Evolutionary conservation across 1,140 invertebrate species (phyloP).

Genomic region (Eciton burchellii): DNA sequence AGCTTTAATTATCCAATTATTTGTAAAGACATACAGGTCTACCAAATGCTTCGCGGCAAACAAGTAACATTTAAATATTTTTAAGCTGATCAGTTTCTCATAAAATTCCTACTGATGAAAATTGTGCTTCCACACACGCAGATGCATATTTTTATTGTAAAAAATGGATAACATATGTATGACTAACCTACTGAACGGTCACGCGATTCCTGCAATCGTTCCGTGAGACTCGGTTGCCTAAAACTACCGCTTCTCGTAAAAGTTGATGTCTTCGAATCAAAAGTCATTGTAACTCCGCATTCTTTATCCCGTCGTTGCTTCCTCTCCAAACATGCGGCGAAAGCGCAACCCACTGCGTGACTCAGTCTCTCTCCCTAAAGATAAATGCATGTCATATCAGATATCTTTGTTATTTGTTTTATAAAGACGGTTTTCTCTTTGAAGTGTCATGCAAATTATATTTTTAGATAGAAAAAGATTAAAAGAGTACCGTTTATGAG

Average conservation of each 20-base stretch:
- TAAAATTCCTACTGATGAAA: background rate
- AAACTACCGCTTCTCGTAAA: slow-evolving; percentile 98
- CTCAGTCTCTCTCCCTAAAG: slow-evolving; percentile 96
- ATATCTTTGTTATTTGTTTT: background rate
- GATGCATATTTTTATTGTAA: background rate
- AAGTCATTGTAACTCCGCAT: slow-evolving; percentile 96
- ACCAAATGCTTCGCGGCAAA: background rate
- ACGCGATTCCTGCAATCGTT: slow-evolving; percentile 87
- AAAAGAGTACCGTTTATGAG: background rate
- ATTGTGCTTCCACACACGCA: background rate
- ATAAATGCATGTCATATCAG: slow-evolving; percentile 15
- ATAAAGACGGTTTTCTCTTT: background rate
- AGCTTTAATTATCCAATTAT: slow-evolving; percentile 1
- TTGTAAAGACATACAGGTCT: background rate
- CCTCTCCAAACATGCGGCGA: slow-evolving; percentile 98
- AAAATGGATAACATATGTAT: background rate
- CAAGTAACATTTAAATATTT: too few species aligned
- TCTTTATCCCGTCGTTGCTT: slow-evolving; percentile 99
- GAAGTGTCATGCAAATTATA: background rate
- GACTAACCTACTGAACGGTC: slow-evolving; percentile 82
- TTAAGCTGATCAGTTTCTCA: background rate
- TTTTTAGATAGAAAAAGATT: too few species aligned
- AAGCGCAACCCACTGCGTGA: slow-evolving; percentile 99
- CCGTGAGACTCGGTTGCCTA: slow-evolving; percentile 92
- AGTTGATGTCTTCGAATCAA: slow-evolving; percentile 96